Evolutionary conservation across 2,113 vertebrate genomes (phyloP).

Genomic region (Hyperoodon ampullatus): DNA sequence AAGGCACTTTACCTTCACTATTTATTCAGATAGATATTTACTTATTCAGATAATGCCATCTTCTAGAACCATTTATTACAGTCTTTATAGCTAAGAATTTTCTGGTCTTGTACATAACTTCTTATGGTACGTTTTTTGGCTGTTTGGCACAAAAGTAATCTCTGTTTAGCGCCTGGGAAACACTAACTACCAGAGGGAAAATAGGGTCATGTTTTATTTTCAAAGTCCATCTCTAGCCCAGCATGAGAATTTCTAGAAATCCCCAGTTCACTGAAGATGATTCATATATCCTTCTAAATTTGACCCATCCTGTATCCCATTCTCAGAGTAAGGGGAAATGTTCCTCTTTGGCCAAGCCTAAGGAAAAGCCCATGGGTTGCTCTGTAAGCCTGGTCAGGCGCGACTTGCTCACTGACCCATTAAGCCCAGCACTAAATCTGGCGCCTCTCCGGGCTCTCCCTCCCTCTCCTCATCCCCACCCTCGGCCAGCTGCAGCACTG

Average conservation of each 20-base stretch:
- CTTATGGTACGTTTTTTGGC: slow-evolving; percentile 48
- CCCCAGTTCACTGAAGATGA: slow-evolving; percentile 1
- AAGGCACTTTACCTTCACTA: slow-evolving; percentile 37
- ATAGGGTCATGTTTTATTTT: slow-evolving; percentile 68
- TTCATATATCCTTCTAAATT: background rate
- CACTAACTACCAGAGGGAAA: slow-evolving; percentile 45
- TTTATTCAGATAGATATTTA: slow-evolving; percentile 51
- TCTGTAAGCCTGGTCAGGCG: background rate
- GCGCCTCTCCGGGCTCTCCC: background rate
- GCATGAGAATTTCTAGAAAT: slow-evolving; percentile 61
- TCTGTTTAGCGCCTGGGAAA: slow-evolving; percentile 71
- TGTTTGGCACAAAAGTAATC: slow-evolving; percentile 64
- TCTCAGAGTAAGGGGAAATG: slow-evolving; percentile 16
- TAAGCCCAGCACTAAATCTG: background rate
- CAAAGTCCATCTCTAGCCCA: slow-evolving; percentile 67
- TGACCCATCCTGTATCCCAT: background rate
- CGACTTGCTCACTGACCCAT: background rate
- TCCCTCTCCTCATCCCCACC: slow-evolving; percentile 40
- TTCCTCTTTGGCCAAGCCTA: background rate
- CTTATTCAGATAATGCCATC: slow-evolving; percentile 62
- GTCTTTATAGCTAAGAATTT: slow-evolving; percentile 29
- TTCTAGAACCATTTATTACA: slow-evolving; percentile 51
- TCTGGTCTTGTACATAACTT: slow-evolving; percentile 44
- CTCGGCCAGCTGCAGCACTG: slow-evolving; percentile 89
- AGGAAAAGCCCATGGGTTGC: background rate